phyloP scores from a whole-genome alignment of 1,140 invertebrate genomes.

The Papilio helenus region DNA sequence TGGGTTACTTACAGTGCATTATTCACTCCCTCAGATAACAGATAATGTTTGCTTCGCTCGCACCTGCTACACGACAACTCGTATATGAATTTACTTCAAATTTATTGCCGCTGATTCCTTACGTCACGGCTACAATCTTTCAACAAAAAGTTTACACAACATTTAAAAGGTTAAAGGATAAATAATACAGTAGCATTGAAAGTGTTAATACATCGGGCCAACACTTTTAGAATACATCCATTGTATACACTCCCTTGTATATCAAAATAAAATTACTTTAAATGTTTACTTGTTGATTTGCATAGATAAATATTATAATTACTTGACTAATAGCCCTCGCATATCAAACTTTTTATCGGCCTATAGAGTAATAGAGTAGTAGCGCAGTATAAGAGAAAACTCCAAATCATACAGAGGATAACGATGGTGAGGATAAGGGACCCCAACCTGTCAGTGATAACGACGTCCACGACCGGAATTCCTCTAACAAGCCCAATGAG shows the following conservation, averaged over 20 bases:
- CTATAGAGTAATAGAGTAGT: too few relatives aligned
- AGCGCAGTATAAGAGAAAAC: too few relatives aligned
- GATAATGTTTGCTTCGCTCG: slow-evolving; percentile 38
- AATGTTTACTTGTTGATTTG: slow-evolving; percentile 25
- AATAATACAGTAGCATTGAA: too few relatives aligned
- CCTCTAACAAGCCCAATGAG: too few relatives aligned
- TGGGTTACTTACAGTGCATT: slow-evolving; percentile 36
- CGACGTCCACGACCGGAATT: too few relatives aligned
- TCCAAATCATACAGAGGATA: too few relatives aligned
- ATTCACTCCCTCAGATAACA: slow-evolving; percentile 29
- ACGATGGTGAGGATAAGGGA: too few relatives aligned
- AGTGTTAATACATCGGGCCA: neutral
- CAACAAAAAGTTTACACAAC: neutral
- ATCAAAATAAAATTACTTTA: neutral
- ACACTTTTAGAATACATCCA: neutral
- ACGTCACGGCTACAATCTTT: neutral
- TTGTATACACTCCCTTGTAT: neutral
- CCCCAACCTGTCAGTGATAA: too few relatives aligned
- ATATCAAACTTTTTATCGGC: too few relatives aligned
- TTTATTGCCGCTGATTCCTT: slow-evolving; percentile 31
- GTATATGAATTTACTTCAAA: slow-evolving; percentile 34
- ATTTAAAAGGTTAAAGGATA: neutral
- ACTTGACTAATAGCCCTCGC: too few relatives aligned
- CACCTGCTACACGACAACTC: slow-evolving; percentile 38
- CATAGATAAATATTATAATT: too few relatives aligned